A percentile compares a stretch with the other conserved stretches of the same genome.
Conservation (phyloP, 1,140 invertebrate genomes). For the Tetragnatha versicolor region DNA sequence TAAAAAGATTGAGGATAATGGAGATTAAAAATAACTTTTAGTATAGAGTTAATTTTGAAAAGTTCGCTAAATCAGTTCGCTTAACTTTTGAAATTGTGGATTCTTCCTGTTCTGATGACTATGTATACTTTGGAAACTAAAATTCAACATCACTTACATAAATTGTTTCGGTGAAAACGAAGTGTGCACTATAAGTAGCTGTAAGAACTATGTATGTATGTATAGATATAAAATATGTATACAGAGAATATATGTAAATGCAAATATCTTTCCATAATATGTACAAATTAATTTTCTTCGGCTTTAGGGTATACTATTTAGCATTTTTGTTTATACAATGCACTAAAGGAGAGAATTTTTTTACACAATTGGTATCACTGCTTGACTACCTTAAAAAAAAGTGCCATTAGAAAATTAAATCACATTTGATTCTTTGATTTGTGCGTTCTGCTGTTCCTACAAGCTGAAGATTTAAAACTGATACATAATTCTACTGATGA, state of each 20-base stretch:
- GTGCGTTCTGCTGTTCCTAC: constrained; percentile 51
- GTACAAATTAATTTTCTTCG: constrained; percentile 36
- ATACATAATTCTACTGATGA: not conserved
- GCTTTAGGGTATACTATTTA: constrained; percentile 33
- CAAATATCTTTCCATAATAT: constrained; percentile 38
- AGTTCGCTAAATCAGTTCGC: too few species aligned
- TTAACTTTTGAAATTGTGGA: too few species aligned
- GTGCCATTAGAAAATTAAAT: constrained; percentile 55
- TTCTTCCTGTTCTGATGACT: too few species aligned
- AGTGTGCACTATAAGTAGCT: constrained; percentile 39
- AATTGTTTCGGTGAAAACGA: not conserved
- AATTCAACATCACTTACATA: too few species aligned
- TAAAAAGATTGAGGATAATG: too few species aligned
- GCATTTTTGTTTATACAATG: not conserved
- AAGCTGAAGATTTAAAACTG: constrained; percentile 39
- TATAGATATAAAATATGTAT: not conserved
- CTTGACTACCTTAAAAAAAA: constrained; percentile 29
- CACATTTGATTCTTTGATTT: constrained; percentile 55
- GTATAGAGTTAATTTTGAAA: too few species aligned
- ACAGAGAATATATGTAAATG: constrained; percentile 22
- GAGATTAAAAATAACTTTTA: too few species aligned
- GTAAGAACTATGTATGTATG: constrained; percentile 45
- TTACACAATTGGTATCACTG: constrained; percentile 1
- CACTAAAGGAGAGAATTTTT: constrained; percentile 19
- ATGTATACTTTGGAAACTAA: too few species aligned